Base-by-base conservation (phyloP, 2,797 vertebrate species). In the Nasua narica region DNA sequence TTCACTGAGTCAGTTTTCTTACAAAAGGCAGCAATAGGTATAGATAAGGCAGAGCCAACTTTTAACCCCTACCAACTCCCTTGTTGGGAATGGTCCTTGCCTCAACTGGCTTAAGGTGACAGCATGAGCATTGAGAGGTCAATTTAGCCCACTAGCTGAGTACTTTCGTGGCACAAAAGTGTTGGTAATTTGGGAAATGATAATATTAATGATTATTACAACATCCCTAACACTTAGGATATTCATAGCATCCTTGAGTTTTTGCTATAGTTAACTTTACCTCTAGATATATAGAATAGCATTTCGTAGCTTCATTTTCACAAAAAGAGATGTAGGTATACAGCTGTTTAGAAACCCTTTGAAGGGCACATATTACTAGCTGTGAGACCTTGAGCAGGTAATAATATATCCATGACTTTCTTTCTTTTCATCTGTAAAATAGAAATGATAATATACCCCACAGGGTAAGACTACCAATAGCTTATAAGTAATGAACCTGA, bases 391-490 rank as follows among this genome's bases (percentile, higher is more conserved):
- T 48, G 29, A 76, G 32, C 40, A 62, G 86, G 67, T 74, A 27
- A 56, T 78, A 74, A 62, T 92, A 83, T 40, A 23, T 67, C 43
- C 56, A 27, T 83, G 72, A 62, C 89, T 86, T 84, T 90, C 5
- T 76, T 81, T 76, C 32, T 94, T 91, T 94, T 50, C 18, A 94
- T 85, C 62, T 88, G 52, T 85, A 82, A 95, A 95, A 83, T 76
- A 52, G 69, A 95, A 88, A 91, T 93, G 91, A 97, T 90, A 81
- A 92, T 46, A 83, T 25, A 43, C 43, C 32, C 23, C 12, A 35
- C 21, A 54, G 62, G 19, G 21, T 43, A 40, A 67, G 27, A 88
- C 52, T 86, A 21, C 58, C 32, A 95, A 69, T 14, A 87, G 48
- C 62, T 92, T 40, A 18, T 27, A 62, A 43, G 48, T 48, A 62